Percentiles rank a stretch among this genome's conserved stretches.
These are phyloP conservation scores for Macquaria australasica DNA, from an alignment of 2,113 vertebrate species.

Conservation along the genomic window DNA sequence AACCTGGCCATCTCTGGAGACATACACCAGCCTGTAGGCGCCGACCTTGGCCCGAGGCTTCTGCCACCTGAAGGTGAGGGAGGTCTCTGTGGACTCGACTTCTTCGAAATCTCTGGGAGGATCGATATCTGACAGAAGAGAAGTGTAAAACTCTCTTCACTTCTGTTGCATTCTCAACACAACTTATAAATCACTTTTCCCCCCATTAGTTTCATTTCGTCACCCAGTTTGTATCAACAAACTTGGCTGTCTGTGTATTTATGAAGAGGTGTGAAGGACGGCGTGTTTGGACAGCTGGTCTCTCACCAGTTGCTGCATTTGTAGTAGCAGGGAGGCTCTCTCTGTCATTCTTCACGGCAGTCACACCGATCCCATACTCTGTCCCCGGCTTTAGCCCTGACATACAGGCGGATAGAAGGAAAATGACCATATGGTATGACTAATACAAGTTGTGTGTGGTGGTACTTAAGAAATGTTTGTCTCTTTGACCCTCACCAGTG, in stretches of 20 bases:
- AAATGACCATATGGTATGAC: background rate
- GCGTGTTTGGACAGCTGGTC: slow-evolving; percentile 45
- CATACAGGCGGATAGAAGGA: background rate
- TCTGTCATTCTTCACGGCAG: slow-evolving; percentile 90
- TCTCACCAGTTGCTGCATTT: slow-evolving; percentile 94
- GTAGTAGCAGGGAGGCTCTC: slow-evolving; percentile 94
- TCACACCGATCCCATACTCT: slow-evolving; percentile 96
- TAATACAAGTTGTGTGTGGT: background rate
- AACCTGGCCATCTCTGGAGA: slow-evolving; percentile 66
- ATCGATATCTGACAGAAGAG: slow-evolving; percentile 89
- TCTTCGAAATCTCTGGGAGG: slow-evolving; percentile 87
- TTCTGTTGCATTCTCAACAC: background rate
- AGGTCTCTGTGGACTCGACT: slow-evolving; percentile 85
- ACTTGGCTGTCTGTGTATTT: slow-evolving; percentile 2
- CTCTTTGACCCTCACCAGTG: slow-evolving; percentile 81
- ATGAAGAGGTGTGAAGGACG: slow-evolving; percentile 8
- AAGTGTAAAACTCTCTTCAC: background rate
- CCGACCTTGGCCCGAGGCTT: slow-evolving; percentile 89
- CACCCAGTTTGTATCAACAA: slow-evolving; percentile 25
- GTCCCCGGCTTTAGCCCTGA: slow-evolving; percentile 92
- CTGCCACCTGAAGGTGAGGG: slow-evolving; percentile 87
- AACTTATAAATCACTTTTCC: slow-evolving; percentile 16
- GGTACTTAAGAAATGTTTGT: background rate
- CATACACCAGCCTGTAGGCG: slow-evolving; percentile 87
- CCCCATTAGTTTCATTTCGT: slow-evolving; percentile 26